A percentile compares a stretch with the other conserved stretches of the same genome.
Evolutionary conservation across 2,113 vertebrate species (phyloP).

Genomic region (Engystomops pustulosus): DNA sequence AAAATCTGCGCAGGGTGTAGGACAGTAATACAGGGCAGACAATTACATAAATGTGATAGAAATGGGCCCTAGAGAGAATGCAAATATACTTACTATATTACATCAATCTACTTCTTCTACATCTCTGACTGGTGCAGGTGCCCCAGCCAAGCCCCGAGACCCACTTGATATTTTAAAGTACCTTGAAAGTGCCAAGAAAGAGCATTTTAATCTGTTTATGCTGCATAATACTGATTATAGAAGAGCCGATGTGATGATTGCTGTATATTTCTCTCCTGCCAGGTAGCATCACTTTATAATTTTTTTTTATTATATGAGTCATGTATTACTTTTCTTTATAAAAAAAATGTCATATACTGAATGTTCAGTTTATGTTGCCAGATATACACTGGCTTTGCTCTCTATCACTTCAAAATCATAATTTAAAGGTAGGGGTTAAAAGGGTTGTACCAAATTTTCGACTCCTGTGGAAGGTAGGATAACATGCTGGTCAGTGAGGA

Average conservation of each 20-base stretch:
- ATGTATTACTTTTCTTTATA: too few species aligned
- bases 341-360: too few species aligned
- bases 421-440: too few species aligned
- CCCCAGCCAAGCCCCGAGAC: conserved; percentile 79
- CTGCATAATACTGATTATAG: conserved; percentile 70
- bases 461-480: too few species aligned
- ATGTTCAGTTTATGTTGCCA: too few species aligned
- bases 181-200: conserved; percentile 86
- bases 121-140: conserved; percentile 95
- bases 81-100: conserved; percentile 88
- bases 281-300: neutral
- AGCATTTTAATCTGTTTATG: conserved; percentile 95
- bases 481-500: too few species aligned
- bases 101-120: conserved; percentile 96
- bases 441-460: too few species aligned
- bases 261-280: neutral
- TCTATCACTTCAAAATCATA: too few species aligned
- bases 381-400: too few species aligned
- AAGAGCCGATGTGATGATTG: too few species aligned
- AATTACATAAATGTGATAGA: conserved; percentile 87
- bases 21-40: neutral
- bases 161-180: conserved; percentile 79
- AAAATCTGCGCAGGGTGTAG: neutral
- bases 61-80: conserved; percentile 83
- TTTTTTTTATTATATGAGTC: neutral